A percentile compares a stretch with the other conserved stretches of the same genome.
Evolutionary conservation across 2,888 invertebrate genomes (phyloP).

Genomic region (Pachydiplax longipennis): DNA sequence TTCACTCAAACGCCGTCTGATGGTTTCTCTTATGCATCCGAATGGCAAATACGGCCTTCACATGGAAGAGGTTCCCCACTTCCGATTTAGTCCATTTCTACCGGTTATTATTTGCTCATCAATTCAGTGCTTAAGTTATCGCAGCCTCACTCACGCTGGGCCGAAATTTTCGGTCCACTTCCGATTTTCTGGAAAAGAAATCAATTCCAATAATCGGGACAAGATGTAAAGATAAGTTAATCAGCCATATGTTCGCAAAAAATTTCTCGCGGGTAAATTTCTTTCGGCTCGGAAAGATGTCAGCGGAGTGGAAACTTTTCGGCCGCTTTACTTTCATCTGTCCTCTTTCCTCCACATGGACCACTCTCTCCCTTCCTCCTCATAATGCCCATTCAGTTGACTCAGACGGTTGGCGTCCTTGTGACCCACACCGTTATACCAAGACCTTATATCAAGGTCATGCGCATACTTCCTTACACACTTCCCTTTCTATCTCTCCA

Average conservation of each 20-base stretch:
- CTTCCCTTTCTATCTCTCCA: slow-evolving; percentile 4
- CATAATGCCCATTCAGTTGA: not conserved
- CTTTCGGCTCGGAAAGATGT: not conserved
- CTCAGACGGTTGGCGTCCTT: slow-evolving; percentile 25
- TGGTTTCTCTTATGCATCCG: too few species aligned
- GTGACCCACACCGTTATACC: slow-evolving; percentile 30
- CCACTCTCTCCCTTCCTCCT: not conserved
- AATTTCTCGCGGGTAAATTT: not conserved
- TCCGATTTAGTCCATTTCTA: too few species aligned
- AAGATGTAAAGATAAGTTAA: too few species aligned
- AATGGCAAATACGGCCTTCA: too few species aligned
- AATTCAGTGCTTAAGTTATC: too few species aligned
- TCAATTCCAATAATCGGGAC: too few species aligned
- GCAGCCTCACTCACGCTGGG: too few species aligned
- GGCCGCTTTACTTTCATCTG: not conserved
- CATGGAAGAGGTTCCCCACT: too few species aligned
- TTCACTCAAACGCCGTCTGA: too few species aligned
- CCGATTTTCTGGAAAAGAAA: not conserved
- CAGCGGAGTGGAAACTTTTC: not conserved
- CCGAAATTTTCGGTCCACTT: too few species aligned
- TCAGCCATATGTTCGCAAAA: not conserved
- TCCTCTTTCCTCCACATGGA: not conserved
- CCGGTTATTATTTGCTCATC: too few species aligned
- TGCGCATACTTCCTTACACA: slow-evolving; percentile 21
- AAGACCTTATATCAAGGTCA: slow-evolving; percentile 34